A percentile compares a stretch with the other conserved stretches of the same genome.
Evolutionary conservation across 2,888 invertebrate species (phyloP).

Genomic region (Dicranocentrus wangi): DNA sequence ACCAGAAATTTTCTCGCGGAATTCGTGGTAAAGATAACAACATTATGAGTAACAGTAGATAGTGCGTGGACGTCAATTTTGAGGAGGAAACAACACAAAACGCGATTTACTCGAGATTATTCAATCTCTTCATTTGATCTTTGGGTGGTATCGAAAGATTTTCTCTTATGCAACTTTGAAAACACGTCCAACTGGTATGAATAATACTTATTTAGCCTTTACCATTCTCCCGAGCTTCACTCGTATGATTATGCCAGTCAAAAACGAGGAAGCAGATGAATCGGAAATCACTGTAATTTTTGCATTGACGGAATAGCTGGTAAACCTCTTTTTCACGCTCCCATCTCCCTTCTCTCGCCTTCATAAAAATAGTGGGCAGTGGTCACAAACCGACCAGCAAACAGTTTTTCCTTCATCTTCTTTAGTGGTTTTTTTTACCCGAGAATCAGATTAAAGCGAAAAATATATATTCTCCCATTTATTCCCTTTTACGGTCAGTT

Average conservation of each 20-base stretch:
- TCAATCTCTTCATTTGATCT: not conserved
- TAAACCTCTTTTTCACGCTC: slow-evolving; percentile 10
- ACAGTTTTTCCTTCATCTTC: slow-evolving; percentile 3
- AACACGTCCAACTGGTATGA: not conserved
- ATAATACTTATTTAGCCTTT: not conserved
- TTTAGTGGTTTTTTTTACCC: too few species aligned
- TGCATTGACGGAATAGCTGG: slow-evolving; percentile 20
- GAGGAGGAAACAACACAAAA: slow-evolving; percentile 37
- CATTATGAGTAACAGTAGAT: too few species aligned
- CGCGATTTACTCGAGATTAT: slow-evolving; percentile 24
- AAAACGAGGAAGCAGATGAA: not conserved
- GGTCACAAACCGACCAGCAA: slow-evolving; percentile 18
- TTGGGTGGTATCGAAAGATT: too few species aligned
- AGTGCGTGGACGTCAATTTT: too few species aligned
- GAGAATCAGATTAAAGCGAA: not conserved
- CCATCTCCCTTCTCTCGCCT: not conserved
- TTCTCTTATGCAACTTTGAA: not conserved
- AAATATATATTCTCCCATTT: not conserved
- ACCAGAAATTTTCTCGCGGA: too few species aligned
- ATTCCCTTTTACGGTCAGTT: not conserved
- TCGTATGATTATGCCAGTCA: not conserved
- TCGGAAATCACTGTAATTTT: not conserved
- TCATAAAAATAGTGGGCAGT: too few species aligned
- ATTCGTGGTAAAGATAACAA: too few species aligned
- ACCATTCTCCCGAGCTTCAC: too few species aligned